Base-by-base conservation (phyloP, 2,113 vertebrate genomes). In the Mesoclemmys tuberculata region DNA sequence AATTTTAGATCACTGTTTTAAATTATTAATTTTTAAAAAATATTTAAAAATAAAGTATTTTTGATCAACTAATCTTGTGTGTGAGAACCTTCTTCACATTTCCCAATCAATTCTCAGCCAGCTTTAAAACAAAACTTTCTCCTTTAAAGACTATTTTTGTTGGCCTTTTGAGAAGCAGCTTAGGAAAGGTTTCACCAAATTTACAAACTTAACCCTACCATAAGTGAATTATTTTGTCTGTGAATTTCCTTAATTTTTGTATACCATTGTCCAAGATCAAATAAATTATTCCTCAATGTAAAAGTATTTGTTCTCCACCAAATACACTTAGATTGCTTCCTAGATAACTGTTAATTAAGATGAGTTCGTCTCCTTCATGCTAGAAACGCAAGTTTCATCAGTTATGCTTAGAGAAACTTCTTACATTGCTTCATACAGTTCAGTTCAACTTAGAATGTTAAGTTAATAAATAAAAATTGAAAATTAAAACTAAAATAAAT, bases 1-100 rank as follows among this genome's bases (percentile, higher is more conserved):
- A 61, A 85, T 84, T 96, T 95, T 84, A 91, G 55, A 88, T 81
- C 18, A 71, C 7, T 79, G 87, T 80, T 92, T 94, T 81, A 86
- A 64, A 88, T n/a, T n/a, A n/a, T n/a, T n/a, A n/a, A n/a, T n/a
- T n/a, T n/a, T n/a, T n/a, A n/a, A 92, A 85, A 87, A 3, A 2
- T 84, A 18, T 46, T 90, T 89, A 82, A 18, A 48, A 89, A 31
- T 61, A 84, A 35, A 35, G 3, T 64, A 14, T 64, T 71, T 89
- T 85, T 92, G 22, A 95, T 8, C 29, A 90, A 89, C 5, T 44
- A 31, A 82, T 89, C n/a, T 78, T 80, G 8, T 92, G 61, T 13
- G 55, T 61, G 38, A 85, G 35, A 91, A 85, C n/a, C 38, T 46
- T 35, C 48, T 46, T 35, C 48, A 92, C 18, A 51, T 48, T 93